Evolutionary conservation across 2,113 vertebrate genomes (phyloP), one percentile per base, ranked within the genome.

Genomic region (Rhizomys pruinosus): DNA sequence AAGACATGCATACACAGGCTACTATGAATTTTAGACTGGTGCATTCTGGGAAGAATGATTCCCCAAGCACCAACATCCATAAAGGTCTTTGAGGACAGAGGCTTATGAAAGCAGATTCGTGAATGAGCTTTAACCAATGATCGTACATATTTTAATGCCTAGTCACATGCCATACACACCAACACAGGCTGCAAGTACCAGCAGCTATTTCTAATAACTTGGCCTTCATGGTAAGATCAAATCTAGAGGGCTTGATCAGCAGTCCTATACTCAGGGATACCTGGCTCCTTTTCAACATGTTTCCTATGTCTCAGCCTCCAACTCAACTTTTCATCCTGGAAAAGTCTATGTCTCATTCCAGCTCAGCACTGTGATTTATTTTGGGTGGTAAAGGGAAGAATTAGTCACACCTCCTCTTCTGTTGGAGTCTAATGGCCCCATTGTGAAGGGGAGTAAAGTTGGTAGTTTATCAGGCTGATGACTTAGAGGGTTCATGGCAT

Each of bases 321-420:
- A 47, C 76, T 91, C 92, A 93, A 66, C 89, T 87, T 92, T 91
- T 92, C 91, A 74, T 96, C 91, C 84, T 96, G 95, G 96, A 97
- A 97, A 97, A 94, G 94, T 91, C 96, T 87, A 74, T 93, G 94
- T 85, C 94, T 97, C 89, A 44, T 87, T 97, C 96, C 97, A 97
- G 93, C 91, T 84, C 76, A 17, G 37, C 32, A 79, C 92, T 95
- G 20, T 94, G 96, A 96, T 96, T 97, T 96, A 96, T 97, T 97
- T 95, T 95, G 95, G 90, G 92, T 0, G 47, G 93, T 73, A 61
- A 95, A 94, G 90, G 96, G 95, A 94, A 81, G 93, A 96, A 96
- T 97, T 96, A 96, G 93, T 97, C 96, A 97, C 92, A 81, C 93
- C 78, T 94, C 52, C 91, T 81, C 93, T 95, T 89, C 88, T 93